Evolutionary conservation across 2,888 invertebrate species (phyloP), one percentile per base, ranked within the genome.

Genomic region (Cantharis flavilabris): DNA sequence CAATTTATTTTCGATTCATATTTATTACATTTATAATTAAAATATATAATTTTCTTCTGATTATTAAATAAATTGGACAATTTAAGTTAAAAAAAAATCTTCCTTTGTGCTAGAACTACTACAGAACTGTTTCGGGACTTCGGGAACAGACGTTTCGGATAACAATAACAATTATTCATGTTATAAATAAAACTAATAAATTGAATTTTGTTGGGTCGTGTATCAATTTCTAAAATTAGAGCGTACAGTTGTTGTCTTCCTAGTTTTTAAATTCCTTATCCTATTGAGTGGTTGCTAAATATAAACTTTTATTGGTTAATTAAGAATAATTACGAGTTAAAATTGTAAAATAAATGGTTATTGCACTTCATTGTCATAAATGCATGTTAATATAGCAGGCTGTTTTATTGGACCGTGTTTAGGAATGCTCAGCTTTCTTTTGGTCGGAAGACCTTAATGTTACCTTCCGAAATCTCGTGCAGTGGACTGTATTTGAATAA

Each of bases 301-400:
- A 67, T 67, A 67, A 65, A 67, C 65, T 67, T 67, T 67, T 67
- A 67, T 67, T 67, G 26, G 65, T 23, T 67, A 67, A 67, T 67
- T 26, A 67, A 67, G 26, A 67, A 49, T 49, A 49, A 49, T 49
- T 49, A 49, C 49, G 5, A 49, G n/a, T 49, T 49, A 7, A 49
- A 49, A 49, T 49, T n/a, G n/a, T 49, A 49, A 49, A 49, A 49
- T 49, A 49, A 49, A 49, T 49, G 49, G 49, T 49, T 49, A 49
- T 49, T 49, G 49, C 49, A 49, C 49, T 49, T 49, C 49, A n/a
- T 49, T 49, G 49, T 49, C 49, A 49, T 49, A 49, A 49, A 49
- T 49, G 49, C 49, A 49, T 49, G 49, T 49, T 49, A 49, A 49
- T 49, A 49, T n/a, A 49, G n/a, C 49, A n/a, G 49, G 49, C 49